Base-by-base conservation (phyloP, 2,888 invertebrate species). In the Melinaea marsaeus region DNA sequence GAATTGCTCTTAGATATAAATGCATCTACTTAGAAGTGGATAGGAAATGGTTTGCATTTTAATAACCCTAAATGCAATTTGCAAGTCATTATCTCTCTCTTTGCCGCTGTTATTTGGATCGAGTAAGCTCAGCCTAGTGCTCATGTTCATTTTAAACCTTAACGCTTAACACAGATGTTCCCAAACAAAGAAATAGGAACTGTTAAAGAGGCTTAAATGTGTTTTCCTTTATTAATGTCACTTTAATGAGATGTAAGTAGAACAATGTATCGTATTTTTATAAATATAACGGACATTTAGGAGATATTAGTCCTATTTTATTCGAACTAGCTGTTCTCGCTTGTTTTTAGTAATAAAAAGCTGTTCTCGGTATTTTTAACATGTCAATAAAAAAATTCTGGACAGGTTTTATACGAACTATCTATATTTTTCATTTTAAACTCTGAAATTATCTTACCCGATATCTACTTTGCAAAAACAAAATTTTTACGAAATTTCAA, bases 51-150 rank as follows among this genome's bases (percentile, higher is more conserved):
- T 63, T 62, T 65, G 63, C 65, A 63, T 68, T 65, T 68, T 68
- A 65, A 65, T 68, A 65, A 62, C 58, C 42, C 46, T 55, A 63
- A 65, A 65, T 63, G 67, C 65, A 65, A 63, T 68, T 65, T 68
- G 61, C 57, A 65, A 61, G 61, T 63, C 67, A 67, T 65, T 67
- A 63, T 57, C 57, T 59, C 47, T 48, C 45, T 58, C 58, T 63
- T 65, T 63, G 45, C 61, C 48, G 7, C 6, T 22, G 22, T 51
- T 51, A 51, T 48, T 48, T 48, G 48, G 48, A 13, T 6, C 48
- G 48, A 48, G 48, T 13, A 13, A 51, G 51, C 51, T 32, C 32
- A 32, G 51, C 51, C 51, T 51, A 32, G 51, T 51, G 7, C 32
- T 51, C 51, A 32, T 11, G 32, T n/a, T 51, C 32, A 51, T 51